phyloP scores from a whole-genome alignment of 1,140 invertebrate genomes.

The Odontomachus brunneus region DNA sequence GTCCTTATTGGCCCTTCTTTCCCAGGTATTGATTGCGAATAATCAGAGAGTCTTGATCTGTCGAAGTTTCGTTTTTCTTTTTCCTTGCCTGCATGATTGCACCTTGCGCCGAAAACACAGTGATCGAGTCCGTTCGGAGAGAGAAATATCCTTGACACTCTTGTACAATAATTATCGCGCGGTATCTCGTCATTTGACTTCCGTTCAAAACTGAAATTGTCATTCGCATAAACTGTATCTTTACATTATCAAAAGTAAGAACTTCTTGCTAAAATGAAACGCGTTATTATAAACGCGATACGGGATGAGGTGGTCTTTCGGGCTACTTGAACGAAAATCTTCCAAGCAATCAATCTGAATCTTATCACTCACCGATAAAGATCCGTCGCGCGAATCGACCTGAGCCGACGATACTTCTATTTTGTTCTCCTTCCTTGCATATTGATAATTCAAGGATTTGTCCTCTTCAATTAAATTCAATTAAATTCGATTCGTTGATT shows the following conservation, averaged over 20 bases:
- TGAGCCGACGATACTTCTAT: no score
- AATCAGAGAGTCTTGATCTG: no score
- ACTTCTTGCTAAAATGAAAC: neutral
- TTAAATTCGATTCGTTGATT: constrained; percentile 11
- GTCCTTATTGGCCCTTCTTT: no score
- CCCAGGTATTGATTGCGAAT: no score
- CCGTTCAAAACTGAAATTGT: neutral
- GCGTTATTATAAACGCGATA: no score
- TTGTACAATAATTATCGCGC: constrained; percentile 62
- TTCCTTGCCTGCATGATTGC: neutral
- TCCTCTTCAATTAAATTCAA: no score
- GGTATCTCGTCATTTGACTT: constrained; percentile 22
- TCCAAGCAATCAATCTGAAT: constrained; percentile 31
- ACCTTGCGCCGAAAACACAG: neutral
- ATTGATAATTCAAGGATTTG: neutral
- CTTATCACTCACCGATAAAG: constrained; percentile 24
- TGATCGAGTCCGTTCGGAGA: constrained; percentile 55
- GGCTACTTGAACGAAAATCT: no score
- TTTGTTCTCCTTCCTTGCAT: neutral
- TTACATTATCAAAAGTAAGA: constrained; percentile 8
- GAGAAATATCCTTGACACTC: constrained; percentile 72
- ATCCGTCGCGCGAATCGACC: constrained; percentile 6
- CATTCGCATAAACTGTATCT: neutral
- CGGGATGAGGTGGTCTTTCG: no score
- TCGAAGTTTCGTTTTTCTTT: no score